phyloP scores from a whole-genome alignment of 2,888 invertebrate species.

The Aphrophora alni region DNA sequence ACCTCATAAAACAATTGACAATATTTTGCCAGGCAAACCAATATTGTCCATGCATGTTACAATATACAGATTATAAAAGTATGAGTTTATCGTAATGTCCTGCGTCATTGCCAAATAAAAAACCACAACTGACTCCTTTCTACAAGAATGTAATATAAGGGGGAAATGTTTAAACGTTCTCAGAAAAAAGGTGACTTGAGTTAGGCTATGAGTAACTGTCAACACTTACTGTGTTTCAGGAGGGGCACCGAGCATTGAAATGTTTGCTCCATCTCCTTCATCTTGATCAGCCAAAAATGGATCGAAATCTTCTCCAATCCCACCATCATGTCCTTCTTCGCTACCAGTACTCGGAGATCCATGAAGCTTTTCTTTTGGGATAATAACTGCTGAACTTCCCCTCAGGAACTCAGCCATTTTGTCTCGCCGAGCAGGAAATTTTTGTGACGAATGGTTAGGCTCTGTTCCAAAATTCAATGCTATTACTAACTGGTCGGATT shows the following conservation, averaged over 20 bases:
- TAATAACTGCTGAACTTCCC: conserved; percentile 60
- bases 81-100: background rate
- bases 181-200: background rate
- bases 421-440: background rate
- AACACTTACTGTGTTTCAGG: conserved; percentile 59
- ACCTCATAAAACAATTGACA: background rate
- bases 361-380: conserved; percentile 58
- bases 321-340: conserved; percentile 72
- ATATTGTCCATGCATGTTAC: background rate
- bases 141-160: too few relatives aligned
- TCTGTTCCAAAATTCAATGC: background rate
- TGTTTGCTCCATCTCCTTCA: conserved; percentile 63
- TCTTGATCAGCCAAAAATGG: conserved; percentile 67
- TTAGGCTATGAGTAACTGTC: background rate
- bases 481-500: background rate
- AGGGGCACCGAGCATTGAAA: conserved; percentile 60
- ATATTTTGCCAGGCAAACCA: conserved; percentile 7
- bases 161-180: background rate
- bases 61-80: background rate
- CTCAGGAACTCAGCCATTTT: conserved; percentile 62
- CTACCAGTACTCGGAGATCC: conserved; percentile 88
- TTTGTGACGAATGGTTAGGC: background rate
- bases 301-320: conserved; percentile 64
- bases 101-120: background rate
- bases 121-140: too few relatives aligned